A percentile compares a stretch with the other conserved stretches of the same genome.
Conservation (phyloP, 2,113 vertebrate genomes). For the Psammodynastes pulverulentus region DNA sequence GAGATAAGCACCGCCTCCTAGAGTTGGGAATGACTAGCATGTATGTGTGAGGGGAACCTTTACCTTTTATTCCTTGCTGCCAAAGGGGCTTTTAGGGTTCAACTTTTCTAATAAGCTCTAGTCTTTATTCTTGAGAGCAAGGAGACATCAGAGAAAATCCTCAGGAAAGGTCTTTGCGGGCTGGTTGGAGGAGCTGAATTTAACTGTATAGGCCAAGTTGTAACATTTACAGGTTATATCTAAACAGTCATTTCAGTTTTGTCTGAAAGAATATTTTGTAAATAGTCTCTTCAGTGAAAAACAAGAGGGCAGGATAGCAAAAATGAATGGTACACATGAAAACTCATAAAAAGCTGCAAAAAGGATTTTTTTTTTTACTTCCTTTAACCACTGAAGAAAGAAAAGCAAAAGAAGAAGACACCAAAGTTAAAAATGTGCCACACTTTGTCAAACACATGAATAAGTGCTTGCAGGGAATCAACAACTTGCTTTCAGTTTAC, state of each 20-base stretch:
- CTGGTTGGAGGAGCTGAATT: not conserved
- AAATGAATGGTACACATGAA: not conserved
- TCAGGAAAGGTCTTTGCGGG: not conserved
- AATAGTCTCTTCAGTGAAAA: not conserved
- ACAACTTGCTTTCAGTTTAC: constrained; percentile 34
- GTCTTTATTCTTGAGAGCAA: not conserved
- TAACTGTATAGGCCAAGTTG: not conserved
- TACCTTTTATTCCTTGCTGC: too few relatives aligned
- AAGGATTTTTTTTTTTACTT: not conserved
- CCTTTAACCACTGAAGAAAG: constrained; percentile 18
- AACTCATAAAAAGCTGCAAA: not conserved
- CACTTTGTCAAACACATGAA: constrained; percentile 43
- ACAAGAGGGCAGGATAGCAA: not conserved
- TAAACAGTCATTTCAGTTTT: not conserved
- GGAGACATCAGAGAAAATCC: not conserved
- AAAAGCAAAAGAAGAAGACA: not conserved
- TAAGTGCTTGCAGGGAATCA: constrained; percentile 30
- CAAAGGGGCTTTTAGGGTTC: not conserved
- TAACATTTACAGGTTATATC: not conserved
- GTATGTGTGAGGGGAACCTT: too few relatives aligned
- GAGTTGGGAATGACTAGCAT: too few relatives aligned
- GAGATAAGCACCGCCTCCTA: too few relatives aligned
- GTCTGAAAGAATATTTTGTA: not conserved
- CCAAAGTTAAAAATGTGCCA: constrained; percentile 24
- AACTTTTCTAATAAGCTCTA: not conserved